Percentiles rank a stretch among this genome's conserved stretches.
phyloP scores from a whole-genome alignment of 2,797 vertebrate genomes.

The Morelia viridis region DNA sequence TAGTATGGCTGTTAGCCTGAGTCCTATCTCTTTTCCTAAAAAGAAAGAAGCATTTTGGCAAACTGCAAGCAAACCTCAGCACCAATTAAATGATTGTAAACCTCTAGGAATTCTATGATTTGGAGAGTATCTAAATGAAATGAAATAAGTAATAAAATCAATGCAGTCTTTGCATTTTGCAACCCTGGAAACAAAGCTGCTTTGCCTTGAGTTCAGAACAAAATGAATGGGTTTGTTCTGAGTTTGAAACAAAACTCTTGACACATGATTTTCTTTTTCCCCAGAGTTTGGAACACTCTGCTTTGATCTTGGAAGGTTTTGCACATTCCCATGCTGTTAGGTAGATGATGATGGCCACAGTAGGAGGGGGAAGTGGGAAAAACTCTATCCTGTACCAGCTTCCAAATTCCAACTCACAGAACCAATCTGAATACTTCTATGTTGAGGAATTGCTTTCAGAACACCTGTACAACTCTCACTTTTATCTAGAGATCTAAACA shows the following conservation, averaged over 20 bases:
- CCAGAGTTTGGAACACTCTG: background rate
- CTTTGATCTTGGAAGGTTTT: background rate
- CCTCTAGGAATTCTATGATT: background rate
- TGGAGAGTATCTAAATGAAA: background rate
- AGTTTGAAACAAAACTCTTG: background rate
- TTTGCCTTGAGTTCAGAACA: background rate
- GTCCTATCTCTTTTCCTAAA: background rate
- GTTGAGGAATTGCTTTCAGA: background rate
- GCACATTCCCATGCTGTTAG: background rate
- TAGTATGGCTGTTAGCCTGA: background rate
- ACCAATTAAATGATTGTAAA: background rate
- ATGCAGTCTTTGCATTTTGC: background rate
- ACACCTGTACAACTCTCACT: background rate
- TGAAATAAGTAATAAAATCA: background rate
- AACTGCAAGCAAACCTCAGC: background rate
- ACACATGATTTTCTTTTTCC: too few species aligned
- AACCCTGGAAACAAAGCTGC: background rate
- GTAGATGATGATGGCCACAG: background rate
- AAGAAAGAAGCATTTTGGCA: background rate
- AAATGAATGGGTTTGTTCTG: background rate
- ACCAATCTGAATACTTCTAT: background rate
- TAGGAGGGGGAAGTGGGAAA: background rate
- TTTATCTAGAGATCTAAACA: background rate
- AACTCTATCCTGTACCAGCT: background rate
- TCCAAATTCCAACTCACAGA: background rate